Evolutionary conservation across 1,140 invertebrate species (phyloP).

Genomic region (Arctopsyche grandis): DNA sequence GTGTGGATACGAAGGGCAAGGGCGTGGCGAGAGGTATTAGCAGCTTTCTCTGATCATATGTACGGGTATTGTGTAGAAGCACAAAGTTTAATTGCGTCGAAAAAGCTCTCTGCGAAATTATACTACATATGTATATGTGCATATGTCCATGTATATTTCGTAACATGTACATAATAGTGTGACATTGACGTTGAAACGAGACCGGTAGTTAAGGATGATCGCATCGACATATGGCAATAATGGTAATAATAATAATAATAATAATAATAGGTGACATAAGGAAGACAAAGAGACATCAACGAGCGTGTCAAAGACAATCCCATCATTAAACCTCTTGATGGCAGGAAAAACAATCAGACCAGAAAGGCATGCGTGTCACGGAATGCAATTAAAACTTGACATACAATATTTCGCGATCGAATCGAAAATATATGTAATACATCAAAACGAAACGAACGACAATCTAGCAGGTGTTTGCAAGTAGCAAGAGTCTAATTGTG

Average conservation of each 20-base stretch:
- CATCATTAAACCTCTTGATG: slow-evolving; percentile 19
- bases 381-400: slow-evolving; percentile 16
- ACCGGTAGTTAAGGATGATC: no score
- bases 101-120: no score
- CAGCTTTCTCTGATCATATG: not conserved
- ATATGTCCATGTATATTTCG: no score
- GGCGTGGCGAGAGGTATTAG: not conserved
- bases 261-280: slow-evolving; percentile 26
- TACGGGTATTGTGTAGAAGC: not conserved
- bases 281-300: slow-evolving; percentile 24
- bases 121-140: no score
- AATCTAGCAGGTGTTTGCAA: no score
- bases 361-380: slow-evolving; percentile 30
- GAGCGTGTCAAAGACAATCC: slow-evolving; percentile 24
- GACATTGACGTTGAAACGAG: no score
- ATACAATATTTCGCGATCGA: slow-evolving; percentile 3
- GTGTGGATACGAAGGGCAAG: slow-evolving; percentile 15
- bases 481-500: no score
- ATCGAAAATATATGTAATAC: not conserved
- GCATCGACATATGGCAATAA: no score
- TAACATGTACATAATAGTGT: no score
- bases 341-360: slow-evolving; percentile 35
- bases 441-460: no score
- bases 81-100: not conserved
- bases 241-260: not conserved